These are phyloP conservation scores for Coreoperca whiteheadi DNA, from an alignment of 2,113 vertebrate genomes.

Conservation along the genomic window DNA sequence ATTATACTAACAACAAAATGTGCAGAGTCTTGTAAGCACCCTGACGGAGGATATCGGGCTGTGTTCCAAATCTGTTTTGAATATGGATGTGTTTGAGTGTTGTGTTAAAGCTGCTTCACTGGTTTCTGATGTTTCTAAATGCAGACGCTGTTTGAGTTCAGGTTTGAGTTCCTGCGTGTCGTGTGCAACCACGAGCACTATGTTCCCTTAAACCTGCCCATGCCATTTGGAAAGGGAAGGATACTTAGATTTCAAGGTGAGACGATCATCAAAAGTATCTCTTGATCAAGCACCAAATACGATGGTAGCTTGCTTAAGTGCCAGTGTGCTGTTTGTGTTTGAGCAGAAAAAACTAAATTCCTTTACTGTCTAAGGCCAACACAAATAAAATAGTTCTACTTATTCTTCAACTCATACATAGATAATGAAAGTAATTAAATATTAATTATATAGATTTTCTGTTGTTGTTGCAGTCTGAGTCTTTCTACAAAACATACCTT, in stretches of 20 bases:
- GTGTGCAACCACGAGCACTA: constrained; percentile 98
- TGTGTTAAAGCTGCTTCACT: not conserved
- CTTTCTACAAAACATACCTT: constrained; percentile 56
- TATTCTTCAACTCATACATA: not conserved
- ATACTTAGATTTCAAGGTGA: constrained; percentile 98
- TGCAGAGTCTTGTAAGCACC: not conserved
- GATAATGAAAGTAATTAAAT: not conserved
- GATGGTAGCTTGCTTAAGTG: not conserved
- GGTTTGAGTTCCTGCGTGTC: constrained; percentile 98
- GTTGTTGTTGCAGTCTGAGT: constrained; percentile 27
- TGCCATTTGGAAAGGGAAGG: constrained; percentile 96
- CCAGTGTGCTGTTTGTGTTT: not conserved
- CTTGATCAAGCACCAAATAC: not conserved
- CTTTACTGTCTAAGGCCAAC: not conserved
- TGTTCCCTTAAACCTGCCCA: constrained; percentile 97
- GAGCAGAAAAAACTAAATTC: not conserved
- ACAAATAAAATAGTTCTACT: not conserved
- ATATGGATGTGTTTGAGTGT: not conserved
- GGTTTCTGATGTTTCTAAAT: constrained; percentile 53
- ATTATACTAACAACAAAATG: not conserved
- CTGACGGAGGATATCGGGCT: not conserved
- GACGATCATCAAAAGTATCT: not conserved
- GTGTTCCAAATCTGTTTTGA: not conserved
- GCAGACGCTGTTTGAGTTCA: constrained; percentile 97
- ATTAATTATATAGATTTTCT: not conserved